These are phyloP conservation scores for Plebejus argus DNA, from an alignment of 2,888 invertebrate species.

Conservation along the genomic window DNA sequence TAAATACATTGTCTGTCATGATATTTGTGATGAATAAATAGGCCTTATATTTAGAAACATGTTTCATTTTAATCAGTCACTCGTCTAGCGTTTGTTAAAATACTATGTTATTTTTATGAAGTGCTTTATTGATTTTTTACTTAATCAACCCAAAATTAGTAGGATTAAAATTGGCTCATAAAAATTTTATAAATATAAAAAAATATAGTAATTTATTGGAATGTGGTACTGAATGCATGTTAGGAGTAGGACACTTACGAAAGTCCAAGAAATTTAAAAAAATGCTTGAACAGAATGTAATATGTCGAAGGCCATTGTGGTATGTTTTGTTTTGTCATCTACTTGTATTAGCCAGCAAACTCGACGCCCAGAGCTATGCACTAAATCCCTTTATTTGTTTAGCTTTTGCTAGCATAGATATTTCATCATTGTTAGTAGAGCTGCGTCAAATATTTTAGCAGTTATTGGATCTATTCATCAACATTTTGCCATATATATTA, in stretches of 20 bases:
- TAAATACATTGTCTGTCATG: constrained; percentile 35
- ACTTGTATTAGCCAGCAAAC: background rate
- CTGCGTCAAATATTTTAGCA: background rate
- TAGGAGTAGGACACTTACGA: background rate
- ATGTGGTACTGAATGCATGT: background rate
- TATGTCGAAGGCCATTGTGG: background rate
- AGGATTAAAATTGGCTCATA: background rate
- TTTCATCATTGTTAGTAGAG: background rate
- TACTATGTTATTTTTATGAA: background rate
- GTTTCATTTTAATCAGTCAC: background rate
- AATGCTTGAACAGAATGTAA: background rate
- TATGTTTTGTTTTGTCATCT: background rate
- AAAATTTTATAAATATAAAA: background rate
- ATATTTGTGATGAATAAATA: constrained; percentile 33
- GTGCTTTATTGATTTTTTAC: background rate
- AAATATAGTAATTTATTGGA: background rate
- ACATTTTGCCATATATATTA: no score
- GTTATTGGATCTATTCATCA: background rate
- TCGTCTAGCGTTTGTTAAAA: constrained; percentile 2
- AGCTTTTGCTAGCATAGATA: background rate
- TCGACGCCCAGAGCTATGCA: background rate
- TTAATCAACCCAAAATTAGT: background rate
- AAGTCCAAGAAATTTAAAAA: background rate
- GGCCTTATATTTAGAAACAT: background rate
- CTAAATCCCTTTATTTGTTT: background rate